These are phyloP conservation scores for Apamea epomidion DNA, from an alignment of 2,888 invertebrate species.

Conservation along the genomic window DNA sequence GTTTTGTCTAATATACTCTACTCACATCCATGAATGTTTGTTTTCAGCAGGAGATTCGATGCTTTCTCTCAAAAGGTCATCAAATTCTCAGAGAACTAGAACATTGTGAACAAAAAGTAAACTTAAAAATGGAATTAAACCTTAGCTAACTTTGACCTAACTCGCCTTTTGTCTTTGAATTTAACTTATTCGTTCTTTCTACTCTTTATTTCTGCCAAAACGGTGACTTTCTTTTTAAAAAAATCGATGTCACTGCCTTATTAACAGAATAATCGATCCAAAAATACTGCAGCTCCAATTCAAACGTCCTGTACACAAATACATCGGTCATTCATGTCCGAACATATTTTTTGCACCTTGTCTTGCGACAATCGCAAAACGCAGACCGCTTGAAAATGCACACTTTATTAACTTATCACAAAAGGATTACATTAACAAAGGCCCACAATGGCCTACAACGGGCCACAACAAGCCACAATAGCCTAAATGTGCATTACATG, in stretches of 20 bases:
- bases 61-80: too few species aligned
- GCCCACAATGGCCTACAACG: conserved; percentile 58
- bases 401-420: conserved; percentile 80
- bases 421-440: conserved; percentile 76
- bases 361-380: conserved; percentile 72
- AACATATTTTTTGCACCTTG: conserved; percentile 82
- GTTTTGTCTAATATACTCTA: background rate
- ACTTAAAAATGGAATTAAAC: background rate
- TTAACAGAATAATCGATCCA: background rate
- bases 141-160: background rate
- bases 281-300: background rate
- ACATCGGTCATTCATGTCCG: conserved; percentile 84
- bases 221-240: background rate
- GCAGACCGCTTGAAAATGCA: conserved; percentile 77
- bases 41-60: background rate
- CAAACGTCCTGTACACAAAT: conserved; percentile 73
- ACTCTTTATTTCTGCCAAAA: too few species aligned
- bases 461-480: conserved; percentile 65
- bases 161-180: background rate
- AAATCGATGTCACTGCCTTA: background rate
- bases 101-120: background rate
- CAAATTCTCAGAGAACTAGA: background rate
- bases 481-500: conserved; percentile 71
- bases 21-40: background rate
- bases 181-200: background rate